Evolutionary conservation across 2,797 vertebrate species (phyloP).

Genomic region (Megalops cyprinoides): DNA sequence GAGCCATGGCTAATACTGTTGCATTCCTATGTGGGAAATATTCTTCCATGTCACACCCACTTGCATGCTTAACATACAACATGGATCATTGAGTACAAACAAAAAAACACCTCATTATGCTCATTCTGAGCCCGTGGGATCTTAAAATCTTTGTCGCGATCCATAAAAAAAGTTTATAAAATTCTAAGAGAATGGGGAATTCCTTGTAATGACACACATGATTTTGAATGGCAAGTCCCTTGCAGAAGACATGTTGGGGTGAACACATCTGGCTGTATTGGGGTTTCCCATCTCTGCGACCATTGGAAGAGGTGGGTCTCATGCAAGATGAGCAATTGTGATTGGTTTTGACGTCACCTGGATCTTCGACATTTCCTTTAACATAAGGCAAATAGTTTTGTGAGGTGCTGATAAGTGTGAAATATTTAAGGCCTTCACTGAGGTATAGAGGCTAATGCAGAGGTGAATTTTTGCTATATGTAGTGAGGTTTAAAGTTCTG

Average conservation of each 20-base stretch:
- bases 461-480: not conserved
- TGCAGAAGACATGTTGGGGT: conserved; percentile 35
- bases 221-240: conserved; percentile 32
- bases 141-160: not conserved
- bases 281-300: conserved; percentile 41
- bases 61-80: conserved; percentile 2
- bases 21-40: conserved; percentile 9
- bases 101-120: not conserved
- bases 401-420: not conserved
- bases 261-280: conserved; percentile 35
- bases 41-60: conserved; percentile 10
- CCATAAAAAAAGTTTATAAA: not conserved
- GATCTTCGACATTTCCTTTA: not conserved
- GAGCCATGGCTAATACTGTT: conserved; percentile 3
- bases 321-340: conserved; percentile 23
- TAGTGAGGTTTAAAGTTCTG: not conserved
- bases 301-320: not conserved
- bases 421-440: not conserved
- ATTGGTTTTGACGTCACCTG: conserved; percentile 27
- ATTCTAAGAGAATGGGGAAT: not conserved
- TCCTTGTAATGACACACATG: conserved; percentile 30
- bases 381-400: not conserved
- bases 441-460: not conserved
- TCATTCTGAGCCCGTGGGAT: not conserved
- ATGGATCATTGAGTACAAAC: not conserved